Evolutionary conservation across 2,797 vertebrate genomes (phyloP).

Genomic region (Sebastes oblongus): DNA sequence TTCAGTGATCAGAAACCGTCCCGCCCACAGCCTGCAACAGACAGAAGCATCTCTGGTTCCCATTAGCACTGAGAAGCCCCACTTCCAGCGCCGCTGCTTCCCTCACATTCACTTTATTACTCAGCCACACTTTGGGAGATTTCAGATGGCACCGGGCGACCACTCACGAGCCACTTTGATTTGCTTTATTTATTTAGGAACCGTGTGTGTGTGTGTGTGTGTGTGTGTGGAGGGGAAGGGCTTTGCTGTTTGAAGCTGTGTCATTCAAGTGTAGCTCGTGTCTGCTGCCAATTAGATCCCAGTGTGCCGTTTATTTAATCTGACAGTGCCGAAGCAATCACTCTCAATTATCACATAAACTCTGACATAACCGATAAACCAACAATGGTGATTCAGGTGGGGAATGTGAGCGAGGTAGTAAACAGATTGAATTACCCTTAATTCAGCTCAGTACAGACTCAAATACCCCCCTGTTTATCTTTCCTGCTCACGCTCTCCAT

Average conservation of each 20-base stretch:
- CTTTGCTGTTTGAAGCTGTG: slow-evolving; percentile 65
- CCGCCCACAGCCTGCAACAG: slow-evolving; percentile 70
- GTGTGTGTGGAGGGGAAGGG: slow-evolving; percentile 24
- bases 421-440: slow-evolving; percentile 60
- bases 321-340: slow-evolving; percentile 76
- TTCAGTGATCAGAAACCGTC: slow-evolving; percentile 68
- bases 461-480: slow-evolving; percentile 54
- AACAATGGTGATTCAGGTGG: slow-evolving; percentile 40
- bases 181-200: slow-evolving; percentile 81
- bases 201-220: slow-evolving; percentile 17
- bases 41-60: slow-evolving; percentile 85
- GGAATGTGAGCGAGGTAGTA: slow-evolving; percentile 44
- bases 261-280: slow-evolving; percentile 68
- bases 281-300: slow-evolving; percentile 81
- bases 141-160: slow-evolving; percentile 80
- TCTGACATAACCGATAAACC: slow-evolving; percentile 78
- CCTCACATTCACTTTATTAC: slow-evolving; percentile 85
- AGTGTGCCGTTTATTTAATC: slow-evolving; percentile 81
- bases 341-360: slow-evolving; percentile 80
- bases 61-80: slow-evolving; percentile 77
- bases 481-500: slow-evolving; percentile 14
- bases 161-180: slow-evolving; percentile 77
- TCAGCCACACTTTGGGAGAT: slow-evolving; percentile 81
- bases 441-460: slow-evolving; percentile 33
- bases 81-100: slow-evolving; percentile 74